Conservation (phyloP, 2,797 vertebrate genomes). For the Heteromormyrus szaboi region DNA sequence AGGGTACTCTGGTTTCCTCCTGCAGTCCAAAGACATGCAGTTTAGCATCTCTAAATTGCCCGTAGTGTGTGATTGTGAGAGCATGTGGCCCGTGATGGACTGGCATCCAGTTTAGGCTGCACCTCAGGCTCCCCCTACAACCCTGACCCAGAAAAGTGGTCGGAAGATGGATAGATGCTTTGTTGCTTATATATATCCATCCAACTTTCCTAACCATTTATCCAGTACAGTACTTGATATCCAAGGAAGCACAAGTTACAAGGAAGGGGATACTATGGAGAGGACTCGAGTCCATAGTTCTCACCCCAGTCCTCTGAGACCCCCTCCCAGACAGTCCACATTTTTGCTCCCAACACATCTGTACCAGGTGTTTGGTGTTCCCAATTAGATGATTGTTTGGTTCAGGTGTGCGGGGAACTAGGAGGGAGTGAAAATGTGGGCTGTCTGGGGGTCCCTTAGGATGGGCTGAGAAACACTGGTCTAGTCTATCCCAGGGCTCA, state of each 20-base stretch:
- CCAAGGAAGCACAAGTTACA: not conserved
- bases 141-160: not conserved
- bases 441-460: not conserved
- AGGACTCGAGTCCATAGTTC: not conserved
- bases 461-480: not conserved
- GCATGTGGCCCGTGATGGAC: not conserved
- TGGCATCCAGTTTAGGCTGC: not conserved
- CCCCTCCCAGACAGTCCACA: not conserved
- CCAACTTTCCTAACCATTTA: not conserved
- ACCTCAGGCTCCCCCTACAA: not conserved
- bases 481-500: not conserved
- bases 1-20: not conserved
- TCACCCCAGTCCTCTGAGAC: not conserved
- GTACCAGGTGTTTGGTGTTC: not conserved
- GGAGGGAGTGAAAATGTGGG: not conserved
- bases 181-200: not conserved
- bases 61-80: not conserved
- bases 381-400: not conserved
- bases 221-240: not conserved
- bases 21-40: not conserved
- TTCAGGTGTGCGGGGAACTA: not conserved
- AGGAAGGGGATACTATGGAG: not conserved
- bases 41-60: not conserved
- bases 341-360: not conserved
- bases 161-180: not conserved